phyloP scores from a whole-genome alignment of 2,113 vertebrate genomes.

The Dipodomys spectabilis region DNA sequence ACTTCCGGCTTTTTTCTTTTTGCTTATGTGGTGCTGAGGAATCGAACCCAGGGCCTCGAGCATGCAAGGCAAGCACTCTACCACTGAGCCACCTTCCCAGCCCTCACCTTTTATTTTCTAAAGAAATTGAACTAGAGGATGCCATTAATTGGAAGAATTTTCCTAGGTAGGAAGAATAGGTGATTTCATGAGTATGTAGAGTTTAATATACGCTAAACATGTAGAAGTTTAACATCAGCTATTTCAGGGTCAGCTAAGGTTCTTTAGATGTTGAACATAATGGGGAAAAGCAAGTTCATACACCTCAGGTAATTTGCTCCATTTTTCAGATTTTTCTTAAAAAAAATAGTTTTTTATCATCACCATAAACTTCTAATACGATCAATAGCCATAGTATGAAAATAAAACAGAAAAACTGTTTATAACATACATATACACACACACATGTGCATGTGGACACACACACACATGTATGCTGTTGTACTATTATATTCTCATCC shows the following conservation, averaged over 20 bases:
- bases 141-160: constrained; percentile 14
- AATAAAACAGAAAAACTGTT: not conserved
- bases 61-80: no score
- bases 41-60: no score
- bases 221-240: not conserved
- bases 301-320: not conserved
- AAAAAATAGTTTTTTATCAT: not conserved
- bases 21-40: no score
- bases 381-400: not conserved
- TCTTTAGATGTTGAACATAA: not conserved
- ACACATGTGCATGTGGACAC: not conserved
- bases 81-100: no score
- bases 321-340: constrained; percentile 33
- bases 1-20: no score
- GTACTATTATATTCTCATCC: not conserved
- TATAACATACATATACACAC: not conserved
- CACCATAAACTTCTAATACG: not conserved
- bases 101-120: not conserved
- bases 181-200: not conserved
- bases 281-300: not conserved
- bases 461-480: not conserved
- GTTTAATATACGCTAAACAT: not conserved
- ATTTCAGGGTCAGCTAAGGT: not conserved
- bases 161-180: not conserved
- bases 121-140: constrained; percentile 10